A percentile compares a stretch with the other conserved stretches of the same genome.
phyloP scores from a whole-genome alignment of 1,140 invertebrate genomes.

The Hycleus phaleratus region DNA sequence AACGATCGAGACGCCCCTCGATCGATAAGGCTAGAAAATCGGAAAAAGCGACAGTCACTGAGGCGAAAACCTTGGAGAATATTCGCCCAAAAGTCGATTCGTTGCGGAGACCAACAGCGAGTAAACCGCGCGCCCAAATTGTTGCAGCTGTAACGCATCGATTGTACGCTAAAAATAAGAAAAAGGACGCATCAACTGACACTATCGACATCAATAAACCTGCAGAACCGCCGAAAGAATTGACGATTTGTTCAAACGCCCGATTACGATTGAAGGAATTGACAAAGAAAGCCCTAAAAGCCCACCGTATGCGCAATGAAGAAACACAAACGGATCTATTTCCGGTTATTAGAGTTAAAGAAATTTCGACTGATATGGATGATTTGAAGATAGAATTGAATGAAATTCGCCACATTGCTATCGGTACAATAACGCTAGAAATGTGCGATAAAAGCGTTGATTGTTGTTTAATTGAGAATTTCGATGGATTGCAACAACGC shows the following conservation, averaged over 20 bases:
- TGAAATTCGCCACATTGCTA: conserved; percentile 30
- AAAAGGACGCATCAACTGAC: conserved; percentile 45
- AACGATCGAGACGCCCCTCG: not conserved
- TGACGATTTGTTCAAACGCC: conserved; percentile 49
- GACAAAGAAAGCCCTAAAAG: conserved; percentile 47
- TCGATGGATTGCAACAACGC: conserved; percentile 15
- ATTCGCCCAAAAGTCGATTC: conserved; percentile 27
- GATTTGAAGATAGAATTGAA: conserved; percentile 43
- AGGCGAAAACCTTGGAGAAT: conserved; percentile 6
- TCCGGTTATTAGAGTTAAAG: conserved; percentile 47
- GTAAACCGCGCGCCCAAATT: conserved; percentile 49
- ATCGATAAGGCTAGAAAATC: conserved; percentile 5
- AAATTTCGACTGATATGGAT: conserved; percentile 48
- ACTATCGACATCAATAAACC: conserved; percentile 42
- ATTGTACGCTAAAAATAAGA: conserved; percentile 54
- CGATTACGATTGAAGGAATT: conserved; percentile 48
- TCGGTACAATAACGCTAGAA: conserved; percentile 16
- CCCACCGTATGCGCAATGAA: conserved; percentile 47
- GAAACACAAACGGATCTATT: conserved; percentile 52
- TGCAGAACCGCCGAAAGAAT: conserved; percentile 42
- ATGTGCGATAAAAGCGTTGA: not conserved
- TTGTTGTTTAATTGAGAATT: conserved; percentile 28
- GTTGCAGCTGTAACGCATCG: conserved; percentile 61
- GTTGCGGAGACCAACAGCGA: conserved; percentile 11
- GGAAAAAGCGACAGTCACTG: conserved; percentile 5